Percentiles rank a stretch among this genome's conserved stretches.
phyloP scores from a whole-genome alignment of 2,888 invertebrate species.

The Drosophila mulleri region DNA sequence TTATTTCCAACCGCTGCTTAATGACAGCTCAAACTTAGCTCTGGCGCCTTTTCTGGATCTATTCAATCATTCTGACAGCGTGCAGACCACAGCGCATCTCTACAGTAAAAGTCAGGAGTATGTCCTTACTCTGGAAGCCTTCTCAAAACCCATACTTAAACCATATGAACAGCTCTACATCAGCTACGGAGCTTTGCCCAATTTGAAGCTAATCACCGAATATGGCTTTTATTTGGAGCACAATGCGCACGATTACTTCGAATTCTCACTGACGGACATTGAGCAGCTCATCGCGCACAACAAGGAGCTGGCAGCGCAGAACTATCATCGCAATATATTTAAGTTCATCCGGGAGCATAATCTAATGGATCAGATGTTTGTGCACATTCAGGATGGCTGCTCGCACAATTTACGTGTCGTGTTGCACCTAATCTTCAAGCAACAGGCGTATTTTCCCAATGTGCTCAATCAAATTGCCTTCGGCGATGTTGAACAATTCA shows the following conservation, averaged over 20 bases:
- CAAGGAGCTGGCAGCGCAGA: constrained; percentile 71
- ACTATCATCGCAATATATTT: constrained; percentile 87
- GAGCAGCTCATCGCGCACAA: constrained; percentile 84
- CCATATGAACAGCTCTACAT: constrained; percentile 93
- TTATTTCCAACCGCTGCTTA: constrained; percentile 83
- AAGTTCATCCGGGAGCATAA: constrained; percentile 88
- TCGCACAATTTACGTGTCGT: constrained; percentile 88
- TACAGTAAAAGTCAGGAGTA: constrained; percentile 48
- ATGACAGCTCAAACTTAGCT: constrained; percentile 89
- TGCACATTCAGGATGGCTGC: constrained; percentile 87
- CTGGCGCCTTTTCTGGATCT: constrained; percentile 95
- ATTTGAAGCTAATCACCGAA: constrained; percentile 91
- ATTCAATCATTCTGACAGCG: constrained; percentile 92
- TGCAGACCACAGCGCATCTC: constrained; percentile 86
- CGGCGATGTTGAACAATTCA: constrained; percentile 73
- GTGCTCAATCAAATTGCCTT: constrained; percentile 84
- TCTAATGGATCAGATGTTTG: constrained; percentile 88
- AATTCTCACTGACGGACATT: constrained; percentile 87
- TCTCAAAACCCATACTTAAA: constrained; percentile 83
- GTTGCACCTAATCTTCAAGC: constrained; percentile 82
- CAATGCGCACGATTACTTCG: constrained; percentile 89
- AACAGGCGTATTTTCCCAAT: constrained; percentile 81
- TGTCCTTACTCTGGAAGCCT: constrained; percentile 63
- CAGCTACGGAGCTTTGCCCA: constrained; percentile 94
- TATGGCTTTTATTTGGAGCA: constrained; percentile 93